phyloP scores from a whole-genome alignment of 2,113 vertebrate genomes.

The Dinomys branickii region DNA sequence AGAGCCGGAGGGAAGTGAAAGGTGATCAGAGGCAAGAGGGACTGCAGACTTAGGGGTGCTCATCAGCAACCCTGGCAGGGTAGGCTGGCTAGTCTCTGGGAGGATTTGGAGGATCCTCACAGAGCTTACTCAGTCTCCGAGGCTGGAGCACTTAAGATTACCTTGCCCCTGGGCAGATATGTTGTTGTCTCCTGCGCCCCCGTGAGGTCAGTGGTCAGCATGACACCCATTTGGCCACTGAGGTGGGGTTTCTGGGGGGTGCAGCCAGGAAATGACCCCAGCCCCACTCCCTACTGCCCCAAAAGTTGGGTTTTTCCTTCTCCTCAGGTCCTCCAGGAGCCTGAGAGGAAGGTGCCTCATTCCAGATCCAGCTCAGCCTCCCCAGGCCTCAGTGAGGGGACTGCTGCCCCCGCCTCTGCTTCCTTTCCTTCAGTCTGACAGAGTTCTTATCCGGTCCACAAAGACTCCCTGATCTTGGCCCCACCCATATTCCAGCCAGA shows the following conservation, averaged over 20 bases:
- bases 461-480: background rate
- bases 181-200: conserved; percentile 81
- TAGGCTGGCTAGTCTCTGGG: too few relatives aligned
- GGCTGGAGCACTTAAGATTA: background rate
- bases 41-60: background rate
- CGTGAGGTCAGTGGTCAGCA: conserved; percentile 70
- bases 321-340: background rate
- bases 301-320: background rate
- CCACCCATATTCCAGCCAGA: background rate
- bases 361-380: background rate
- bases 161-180: background rate
- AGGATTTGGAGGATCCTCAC: background rate
- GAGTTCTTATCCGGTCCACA: accelerated
- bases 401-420: background rate
- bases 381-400: background rate
- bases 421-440: background rate
- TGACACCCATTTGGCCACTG: conserved; percentile 51
- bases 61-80: background rate
- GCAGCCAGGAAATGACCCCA: background rate
- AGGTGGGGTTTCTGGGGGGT: conserved; percentile 56
- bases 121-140: background rate
- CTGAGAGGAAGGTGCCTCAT: too few relatives aligned
- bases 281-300: accelerated
- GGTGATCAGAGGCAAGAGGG: background rate
- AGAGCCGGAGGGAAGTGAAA: background rate